Evolutionary conservation across 2,888 invertebrate species (phyloP).

Genomic region (Apamea anceps): DNA sequence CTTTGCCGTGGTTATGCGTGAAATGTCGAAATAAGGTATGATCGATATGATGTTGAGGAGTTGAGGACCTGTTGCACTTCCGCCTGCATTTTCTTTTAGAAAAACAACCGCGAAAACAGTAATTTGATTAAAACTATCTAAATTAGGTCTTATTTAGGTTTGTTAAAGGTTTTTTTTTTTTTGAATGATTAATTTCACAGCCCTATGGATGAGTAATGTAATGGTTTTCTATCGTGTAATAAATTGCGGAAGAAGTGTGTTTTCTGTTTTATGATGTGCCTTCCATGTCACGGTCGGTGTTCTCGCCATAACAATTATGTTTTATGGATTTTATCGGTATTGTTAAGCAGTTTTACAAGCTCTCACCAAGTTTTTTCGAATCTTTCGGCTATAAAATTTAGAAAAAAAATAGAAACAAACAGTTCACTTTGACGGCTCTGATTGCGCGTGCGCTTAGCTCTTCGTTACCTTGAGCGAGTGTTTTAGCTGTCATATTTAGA

Average conservation of each 20-base stretch:
- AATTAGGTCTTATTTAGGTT: too few relatives aligned
- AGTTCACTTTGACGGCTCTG: constrained; percentile 1
- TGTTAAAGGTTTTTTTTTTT: neutral
- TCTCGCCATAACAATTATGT: constrained; percentile 18
- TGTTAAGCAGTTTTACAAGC: constrained; percentile 7
- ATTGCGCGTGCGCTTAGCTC: constrained; percentile 35
- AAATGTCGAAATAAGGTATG: constrained; percentile 48
- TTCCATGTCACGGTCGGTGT: constrained; percentile 1
- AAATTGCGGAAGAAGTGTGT: constrained; percentile 2
- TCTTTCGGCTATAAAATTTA: neutral
- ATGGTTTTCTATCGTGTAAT: neutral
- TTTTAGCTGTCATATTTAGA: constrained; percentile 34
- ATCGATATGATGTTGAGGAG: constrained; percentile 31
- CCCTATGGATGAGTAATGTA: neutral
- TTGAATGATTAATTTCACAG: neutral
- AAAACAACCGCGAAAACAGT: neutral
- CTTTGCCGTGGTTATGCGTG: constrained; percentile 44
- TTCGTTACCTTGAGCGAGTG: constrained; percentile 8
- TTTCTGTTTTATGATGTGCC: constrained; percentile 17
- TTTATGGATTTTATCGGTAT: constrained; percentile 25
- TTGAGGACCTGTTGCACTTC: constrained; percentile 44
- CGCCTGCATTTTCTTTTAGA: constrained; percentile 31
- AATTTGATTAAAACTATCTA: neutral
- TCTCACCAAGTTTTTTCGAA: constrained; percentile 2
- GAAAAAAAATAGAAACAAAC: neutral